Evolutionary conservation across 2,113 vertebrate genomes (phyloP).

Genomic region (Percopsis transmontana): DNA sequence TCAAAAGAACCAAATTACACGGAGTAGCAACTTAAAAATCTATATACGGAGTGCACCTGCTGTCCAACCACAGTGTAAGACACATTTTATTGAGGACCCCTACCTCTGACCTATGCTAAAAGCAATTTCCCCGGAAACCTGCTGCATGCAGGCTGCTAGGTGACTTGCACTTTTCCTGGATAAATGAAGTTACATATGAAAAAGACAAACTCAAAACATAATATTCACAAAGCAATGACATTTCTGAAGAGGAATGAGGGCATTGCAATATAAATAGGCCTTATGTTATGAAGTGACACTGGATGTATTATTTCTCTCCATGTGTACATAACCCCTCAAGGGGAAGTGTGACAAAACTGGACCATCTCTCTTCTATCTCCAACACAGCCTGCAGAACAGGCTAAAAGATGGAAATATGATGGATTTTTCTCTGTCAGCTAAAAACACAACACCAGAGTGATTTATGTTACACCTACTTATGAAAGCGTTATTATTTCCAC

Average conservation of each 20-base stretch:
- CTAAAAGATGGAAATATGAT: too few species aligned
- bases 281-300: constrained; percentile 24
- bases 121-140: constrained; percentile 19
- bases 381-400: constrained; percentile 25
- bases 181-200: neutral
- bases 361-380: constrained; percentile 27
- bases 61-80: neutral
- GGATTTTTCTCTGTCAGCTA: too few species aligned
- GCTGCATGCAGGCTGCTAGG: constrained; percentile 38
- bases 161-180: neutral
- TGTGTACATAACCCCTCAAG: constrained; percentile 12
- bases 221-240: constrained; percentile 11
- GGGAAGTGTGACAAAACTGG: neutral
- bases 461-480: too few species aligned
- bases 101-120: neutral
- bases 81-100: neutral
- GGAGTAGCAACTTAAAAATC: neutral
- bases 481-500: too few species aligned
- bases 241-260: constrained; percentile 19
- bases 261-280: constrained; percentile 27
- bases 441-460: too few species aligned
- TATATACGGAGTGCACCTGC: neutral
- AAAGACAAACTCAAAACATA: neutral
- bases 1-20: neutral
- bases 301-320: constrained; percentile 16